Evolutionary conservation across 2,888 invertebrate genomes (phyloP).

Genomic region (Beris morrisii): DNA sequence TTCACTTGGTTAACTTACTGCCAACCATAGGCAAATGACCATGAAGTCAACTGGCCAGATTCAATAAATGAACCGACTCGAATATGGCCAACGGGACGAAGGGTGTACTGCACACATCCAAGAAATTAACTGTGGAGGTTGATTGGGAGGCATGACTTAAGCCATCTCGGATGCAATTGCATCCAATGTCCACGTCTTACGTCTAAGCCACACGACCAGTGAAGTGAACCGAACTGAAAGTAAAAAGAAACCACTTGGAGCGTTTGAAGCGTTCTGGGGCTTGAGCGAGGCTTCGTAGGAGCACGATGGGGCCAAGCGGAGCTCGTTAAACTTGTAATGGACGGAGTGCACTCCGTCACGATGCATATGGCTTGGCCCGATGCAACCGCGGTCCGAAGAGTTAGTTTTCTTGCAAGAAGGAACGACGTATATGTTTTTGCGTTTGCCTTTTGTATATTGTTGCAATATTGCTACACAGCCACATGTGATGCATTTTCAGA

Average conservation of each 20-base stretch:
- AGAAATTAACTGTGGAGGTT: background rate
- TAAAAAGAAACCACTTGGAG: slow-evolving; percentile 4
- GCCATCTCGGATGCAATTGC: slow-evolving; percentile 17
- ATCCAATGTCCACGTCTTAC: background rate
- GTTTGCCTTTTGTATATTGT: background rate
- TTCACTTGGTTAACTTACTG: background rate
- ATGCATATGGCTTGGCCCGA: background rate
- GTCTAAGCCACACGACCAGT: slow-evolving; percentile 6
- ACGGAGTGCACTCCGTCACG: slow-evolving; percentile 5
- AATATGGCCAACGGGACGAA: background rate
- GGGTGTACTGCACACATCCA: background rate
- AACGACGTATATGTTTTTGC: background rate
- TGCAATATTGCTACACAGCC: slow-evolving; percentile 4
- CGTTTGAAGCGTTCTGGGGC: slow-evolving; percentile 3
- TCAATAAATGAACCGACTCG: background rate
- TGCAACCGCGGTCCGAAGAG: background rate
- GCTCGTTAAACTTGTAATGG: slow-evolving; percentile 13
- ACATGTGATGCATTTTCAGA: slow-evolving; percentile 11
- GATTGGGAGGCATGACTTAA: background rate
- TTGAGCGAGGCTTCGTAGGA: background rate
- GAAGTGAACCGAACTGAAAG: slow-evolving; percentile 17
- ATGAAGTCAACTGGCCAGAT: slow-evolving; percentile 1
- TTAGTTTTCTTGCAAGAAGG: background rate
- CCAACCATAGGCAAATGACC: slow-evolving; percentile 7
- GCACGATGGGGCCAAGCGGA: slow-evolving; percentile 4